Conservation (phyloP, 1,140 invertebrate genomes). For the Ctenoplectra terminalis region DNA sequence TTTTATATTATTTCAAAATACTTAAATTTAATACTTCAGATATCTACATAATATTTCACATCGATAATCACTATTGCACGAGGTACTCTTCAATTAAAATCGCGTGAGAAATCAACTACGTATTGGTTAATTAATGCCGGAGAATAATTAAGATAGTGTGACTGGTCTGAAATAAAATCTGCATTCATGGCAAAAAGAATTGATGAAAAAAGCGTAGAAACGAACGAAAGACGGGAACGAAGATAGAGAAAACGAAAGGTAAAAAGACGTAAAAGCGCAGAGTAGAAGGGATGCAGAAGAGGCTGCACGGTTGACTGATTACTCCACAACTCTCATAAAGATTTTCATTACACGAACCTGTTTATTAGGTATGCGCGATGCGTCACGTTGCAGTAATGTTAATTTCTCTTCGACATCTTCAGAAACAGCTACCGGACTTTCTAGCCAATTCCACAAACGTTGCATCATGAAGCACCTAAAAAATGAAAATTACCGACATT, state of each 20-base stretch:
- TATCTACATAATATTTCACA: too few relatives aligned
- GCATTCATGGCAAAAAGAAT: background rate
- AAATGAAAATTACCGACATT: background rate
- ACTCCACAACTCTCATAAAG: slow-evolving; percentile 47
- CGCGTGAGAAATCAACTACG: background rate
- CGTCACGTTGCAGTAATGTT: slow-evolving; percentile 37
- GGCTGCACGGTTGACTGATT: slow-evolving; percentile 38
- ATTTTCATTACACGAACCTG: slow-evolving; percentile 51
- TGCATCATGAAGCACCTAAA: background rate
- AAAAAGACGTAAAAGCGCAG: background rate
- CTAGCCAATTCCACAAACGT: slow-evolving; percentile 4
- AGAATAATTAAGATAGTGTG: background rate
- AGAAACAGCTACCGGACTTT: slow-evolving; percentile 28
- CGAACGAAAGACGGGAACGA: too few relatives aligned
- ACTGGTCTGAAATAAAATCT: background rate
- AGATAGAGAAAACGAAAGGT: background rate
- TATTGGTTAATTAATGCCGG: background rate
- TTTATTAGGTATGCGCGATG: slow-evolving; percentile 54
- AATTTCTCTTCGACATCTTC: slow-evolving; percentile 45
- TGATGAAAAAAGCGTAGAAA: too few relatives aligned
- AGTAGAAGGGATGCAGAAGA: background rate
- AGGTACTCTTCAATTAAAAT: too few relatives aligned
- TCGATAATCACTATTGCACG: too few relatives aligned
- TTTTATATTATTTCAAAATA: too few relatives aligned
- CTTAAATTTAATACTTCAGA: too few relatives aligned